These are phyloP conservation scores for Pyralis farinalis DNA, from an alignment of 2,888 invertebrate genomes.

Conservation along the genomic window DNA sequence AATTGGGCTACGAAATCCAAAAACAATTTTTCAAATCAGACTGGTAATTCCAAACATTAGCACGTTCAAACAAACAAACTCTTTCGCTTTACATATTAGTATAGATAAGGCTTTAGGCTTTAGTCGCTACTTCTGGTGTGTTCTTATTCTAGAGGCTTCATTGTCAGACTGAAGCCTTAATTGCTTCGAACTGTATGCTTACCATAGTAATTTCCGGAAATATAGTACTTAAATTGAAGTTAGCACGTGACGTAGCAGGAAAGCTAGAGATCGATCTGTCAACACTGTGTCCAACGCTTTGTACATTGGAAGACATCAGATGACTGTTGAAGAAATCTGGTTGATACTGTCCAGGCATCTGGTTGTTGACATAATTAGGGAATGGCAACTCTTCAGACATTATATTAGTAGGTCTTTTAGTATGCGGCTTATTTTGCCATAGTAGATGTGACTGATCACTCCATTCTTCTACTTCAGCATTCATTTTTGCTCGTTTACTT, in stretches of 20 bases:
- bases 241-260: constrained; percentile 79
- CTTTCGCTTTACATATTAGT: too few relatives aligned
- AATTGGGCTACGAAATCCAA: too few relatives aligned
- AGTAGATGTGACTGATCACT: constrained; percentile 53
- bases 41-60: too few relatives aligned
- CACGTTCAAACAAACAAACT: too few relatives aligned
- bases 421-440: constrained; percentile 63
- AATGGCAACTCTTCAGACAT: constrained; percentile 62
- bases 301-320: constrained; percentile 62
- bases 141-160: too few relatives aligned
- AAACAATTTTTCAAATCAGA: too few relatives aligned
- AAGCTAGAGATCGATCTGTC: constrained; percentile 59
- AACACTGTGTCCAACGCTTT: constrained; percentile 52
- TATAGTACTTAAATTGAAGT: constrained; percentile 91
- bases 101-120: too few relatives aligned
- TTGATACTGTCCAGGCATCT: constrained; percentile 66
- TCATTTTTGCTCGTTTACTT: constrained; percentile 59
- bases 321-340: constrained; percentile 69
- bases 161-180: too few relatives aligned
- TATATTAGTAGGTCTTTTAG: constrained; percentile 57
- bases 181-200: too few relatives aligned
- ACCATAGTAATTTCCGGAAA: constrained; percentile 91
- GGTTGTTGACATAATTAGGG: constrained; percentile 65
- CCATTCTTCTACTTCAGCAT: constrained; percentile 65
- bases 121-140: too few relatives aligned